Conservation (phyloP, 2,797 vertebrate species). For the Phrynocephalus vlangalii region DNA sequence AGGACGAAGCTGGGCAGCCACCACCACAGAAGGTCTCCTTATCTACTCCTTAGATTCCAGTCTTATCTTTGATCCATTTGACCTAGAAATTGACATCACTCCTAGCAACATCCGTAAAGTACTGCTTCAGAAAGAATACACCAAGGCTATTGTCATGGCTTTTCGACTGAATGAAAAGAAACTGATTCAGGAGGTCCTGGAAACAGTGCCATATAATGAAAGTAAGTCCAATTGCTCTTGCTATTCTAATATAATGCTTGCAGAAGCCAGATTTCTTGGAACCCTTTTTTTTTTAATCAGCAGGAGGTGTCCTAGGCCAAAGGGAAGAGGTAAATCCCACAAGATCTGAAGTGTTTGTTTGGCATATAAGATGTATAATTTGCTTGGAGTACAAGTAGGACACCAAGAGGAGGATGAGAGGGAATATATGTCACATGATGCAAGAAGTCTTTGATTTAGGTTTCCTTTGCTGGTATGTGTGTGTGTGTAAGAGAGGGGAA, state of each 20-base stretch:
- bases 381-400: neutral
- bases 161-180: conserved; percentile 91
- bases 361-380: neutral
- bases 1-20: conserved; percentile 95
- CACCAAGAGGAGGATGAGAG: neutral
- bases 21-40: conserved; percentile 94
- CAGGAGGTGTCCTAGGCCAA: neutral
- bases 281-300: neutral
- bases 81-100: conserved; percentile 93
- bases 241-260: neutral
- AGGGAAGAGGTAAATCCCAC: neutral
- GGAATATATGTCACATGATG: neutral
- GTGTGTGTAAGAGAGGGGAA: neutral
- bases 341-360: neutral
- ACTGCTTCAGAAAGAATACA: conserved; percentile 82
- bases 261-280: neutral
- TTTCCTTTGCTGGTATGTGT: conserved; percentile 27
- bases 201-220: conserved; percentile 86
- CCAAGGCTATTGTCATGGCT: conserved; percentile 87
- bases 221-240: conserved; percentile 72
- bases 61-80: conserved; percentile 93
- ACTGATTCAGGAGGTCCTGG: conserved; percentile 89
- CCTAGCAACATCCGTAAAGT: conserved; percentile 85
- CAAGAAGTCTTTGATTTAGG: neutral
- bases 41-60: conserved; percentile 92